Conservation (phyloP, 2,888 invertebrate species). For the Lithophane leautieri region DNA sequence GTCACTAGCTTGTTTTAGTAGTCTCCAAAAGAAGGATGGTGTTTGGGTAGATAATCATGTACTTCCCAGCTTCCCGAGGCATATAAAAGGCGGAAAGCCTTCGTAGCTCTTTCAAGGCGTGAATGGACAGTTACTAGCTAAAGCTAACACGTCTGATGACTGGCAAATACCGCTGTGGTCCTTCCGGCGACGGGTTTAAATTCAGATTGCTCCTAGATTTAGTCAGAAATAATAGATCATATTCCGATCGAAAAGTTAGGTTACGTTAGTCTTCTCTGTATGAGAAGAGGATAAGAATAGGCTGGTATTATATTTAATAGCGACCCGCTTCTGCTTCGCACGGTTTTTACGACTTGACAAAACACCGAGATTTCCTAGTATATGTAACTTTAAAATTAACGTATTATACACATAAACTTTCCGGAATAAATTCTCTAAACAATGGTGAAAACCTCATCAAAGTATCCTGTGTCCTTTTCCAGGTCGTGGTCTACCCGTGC, state of each 20-base stretch:
- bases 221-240: not conserved
- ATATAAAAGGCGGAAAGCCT: slow-evolving; percentile 32
- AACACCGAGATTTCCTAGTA: no score
- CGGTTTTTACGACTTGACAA: not conserved
- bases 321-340: no score
- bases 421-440: no score
- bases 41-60: slow-evolving; percentile 3
- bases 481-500: no score
- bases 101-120: slow-evolving; percentile 33
- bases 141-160: slow-evolving; percentile 42
- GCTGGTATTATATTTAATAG: not conserved
- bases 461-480: no score
- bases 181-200: not conserved
- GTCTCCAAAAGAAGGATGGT: slow-evolving; percentile 5
- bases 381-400: no score
- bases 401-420: no score
- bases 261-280: not conserved
- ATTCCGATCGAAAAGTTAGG: not conserved
- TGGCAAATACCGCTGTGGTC: slow-evolving; percentile 22
- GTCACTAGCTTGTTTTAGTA: not conserved
- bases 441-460: no score
- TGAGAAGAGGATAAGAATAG: not conserved
- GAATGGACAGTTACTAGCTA: slow-evolving; percentile 23
- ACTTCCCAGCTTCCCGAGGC: slow-evolving; percentile 6
- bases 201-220: not conserved